These are phyloP conservation scores for Cephus rjabovi DNA, from an alignment of 2,888 invertebrate genomes.

Conservation along the genomic window DNA sequence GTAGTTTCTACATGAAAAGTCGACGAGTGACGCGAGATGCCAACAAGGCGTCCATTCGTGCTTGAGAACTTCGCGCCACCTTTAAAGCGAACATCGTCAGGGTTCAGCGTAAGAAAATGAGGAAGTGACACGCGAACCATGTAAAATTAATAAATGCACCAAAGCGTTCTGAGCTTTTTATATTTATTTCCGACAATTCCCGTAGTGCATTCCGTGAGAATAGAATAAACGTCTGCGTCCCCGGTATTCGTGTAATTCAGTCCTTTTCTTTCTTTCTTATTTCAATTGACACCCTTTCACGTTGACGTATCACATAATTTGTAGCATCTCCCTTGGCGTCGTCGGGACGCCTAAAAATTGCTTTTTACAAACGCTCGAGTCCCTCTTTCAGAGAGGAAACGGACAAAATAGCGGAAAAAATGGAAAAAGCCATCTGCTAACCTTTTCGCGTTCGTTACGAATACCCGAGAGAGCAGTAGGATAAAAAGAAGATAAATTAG, in stretches of 20 bases:
- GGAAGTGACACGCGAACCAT: background rate
- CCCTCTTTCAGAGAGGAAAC: no score
- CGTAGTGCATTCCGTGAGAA: background rate
- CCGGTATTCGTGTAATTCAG: background rate
- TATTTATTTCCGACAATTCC: background rate
- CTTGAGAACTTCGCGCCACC: background rate
- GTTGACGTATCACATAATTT: background rate
- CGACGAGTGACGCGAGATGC: background rate
- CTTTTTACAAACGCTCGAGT: no score
- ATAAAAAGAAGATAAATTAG: background rate
- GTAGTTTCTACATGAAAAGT: background rate
- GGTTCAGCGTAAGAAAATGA: background rate
- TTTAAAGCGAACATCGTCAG: background rate
- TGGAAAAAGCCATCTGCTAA: background rate
- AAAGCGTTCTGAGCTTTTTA: background rate
- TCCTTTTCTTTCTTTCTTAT: background rate
- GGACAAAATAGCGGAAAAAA: background rate
- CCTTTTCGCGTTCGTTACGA: background rate
- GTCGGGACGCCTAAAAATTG: background rate
- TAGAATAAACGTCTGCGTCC: background rate
- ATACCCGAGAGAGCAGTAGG: background rate
- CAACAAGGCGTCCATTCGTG: background rate
- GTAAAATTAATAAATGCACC: background rate
- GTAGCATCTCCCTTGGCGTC: background rate
- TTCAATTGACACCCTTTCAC: background rate